Evolutionary conservation across 2,888 invertebrate species (phyloP).

Genomic region (Zelleria hepariella): DNA sequence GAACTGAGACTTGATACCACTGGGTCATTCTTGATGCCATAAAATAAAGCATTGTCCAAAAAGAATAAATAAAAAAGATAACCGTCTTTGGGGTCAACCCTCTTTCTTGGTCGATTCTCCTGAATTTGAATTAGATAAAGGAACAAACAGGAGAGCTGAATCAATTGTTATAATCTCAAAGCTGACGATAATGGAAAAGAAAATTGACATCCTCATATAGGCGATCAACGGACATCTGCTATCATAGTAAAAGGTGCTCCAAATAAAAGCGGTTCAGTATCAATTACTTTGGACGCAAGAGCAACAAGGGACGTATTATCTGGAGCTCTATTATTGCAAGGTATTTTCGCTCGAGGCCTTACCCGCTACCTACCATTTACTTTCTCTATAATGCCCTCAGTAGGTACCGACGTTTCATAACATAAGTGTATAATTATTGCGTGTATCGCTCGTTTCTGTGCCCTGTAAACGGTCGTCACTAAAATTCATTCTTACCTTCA

Average conservation of each 20-base stretch:
- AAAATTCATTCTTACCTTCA: constrained; percentile 27
- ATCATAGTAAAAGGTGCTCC: neutral
- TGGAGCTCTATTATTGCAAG: constrained; percentile 3
- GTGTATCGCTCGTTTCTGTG: constrained; percentile 21
- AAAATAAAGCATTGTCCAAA: constrained; percentile 21
- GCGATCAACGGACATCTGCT: neutral
- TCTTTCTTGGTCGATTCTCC: neutral
- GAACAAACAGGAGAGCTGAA: neutral
- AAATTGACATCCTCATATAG: neutral
- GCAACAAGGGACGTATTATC: constrained; percentile 6
- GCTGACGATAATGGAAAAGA: neutral
- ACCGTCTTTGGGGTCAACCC: neutral
- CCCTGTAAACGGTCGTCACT: constrained; percentile 19
- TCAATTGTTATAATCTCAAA: neutral
- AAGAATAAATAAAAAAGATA: neutral
- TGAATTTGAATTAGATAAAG: neutral
- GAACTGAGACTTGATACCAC: constrained; percentile 46
- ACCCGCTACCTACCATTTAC: constrained; percentile 24
- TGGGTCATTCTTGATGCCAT: constrained; percentile 24
- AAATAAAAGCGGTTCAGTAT: neutral
- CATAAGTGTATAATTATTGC: constrained; percentile 35
- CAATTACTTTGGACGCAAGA: neutral
- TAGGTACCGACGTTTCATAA: constrained; percentile 30
- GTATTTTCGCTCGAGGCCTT: constrained; percentile 13
- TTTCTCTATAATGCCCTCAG: constrained; percentile 19